Percentiles rank a stretch among this genome's conserved stretches.
Evolutionary conservation across 2,113 vertebrate species (phyloP).

Genomic region (Tupaia tana): DNA sequence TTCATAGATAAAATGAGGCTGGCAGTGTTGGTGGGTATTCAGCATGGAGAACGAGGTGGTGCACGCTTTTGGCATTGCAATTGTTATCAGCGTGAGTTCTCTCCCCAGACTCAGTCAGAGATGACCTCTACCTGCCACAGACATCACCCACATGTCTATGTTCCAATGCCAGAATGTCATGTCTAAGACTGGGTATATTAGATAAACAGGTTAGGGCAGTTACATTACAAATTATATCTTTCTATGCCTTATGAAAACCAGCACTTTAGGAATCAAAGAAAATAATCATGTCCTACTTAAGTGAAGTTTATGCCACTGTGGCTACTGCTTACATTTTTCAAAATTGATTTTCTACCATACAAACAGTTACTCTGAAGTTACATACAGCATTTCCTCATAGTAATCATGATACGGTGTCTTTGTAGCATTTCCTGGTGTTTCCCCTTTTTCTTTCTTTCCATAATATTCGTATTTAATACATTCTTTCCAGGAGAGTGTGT

Average conservation of each 20-base stretch:
- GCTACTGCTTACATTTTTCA: constrained; percentile 86
- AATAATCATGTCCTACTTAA: constrained; percentile 86
- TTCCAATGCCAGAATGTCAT: background rate
- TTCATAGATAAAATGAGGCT: constrained; percentile 77
- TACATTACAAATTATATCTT: constrained; percentile 80
- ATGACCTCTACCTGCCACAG: constrained; percentile 4
- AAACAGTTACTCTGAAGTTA: constrained; percentile 82
- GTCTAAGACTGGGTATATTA: constrained; percentile 76
- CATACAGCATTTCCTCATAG: constrained; percentile 75
- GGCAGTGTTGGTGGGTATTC: constrained; percentile 66
- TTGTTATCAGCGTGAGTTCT: constrained; percentile 30
- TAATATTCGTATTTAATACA: constrained; percentile 65
- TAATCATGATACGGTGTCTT: constrained; percentile 77
- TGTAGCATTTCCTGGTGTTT: constrained; percentile 70
- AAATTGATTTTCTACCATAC: constrained; percentile 87
- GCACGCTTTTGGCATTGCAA: constrained; percentile 70
- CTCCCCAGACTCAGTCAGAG: constrained; percentile 14
- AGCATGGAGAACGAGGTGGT: constrained; percentile 67
- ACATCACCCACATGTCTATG: background rate
- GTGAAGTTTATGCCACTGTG: constrained; percentile 84
- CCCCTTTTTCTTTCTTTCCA: constrained; percentile 65
- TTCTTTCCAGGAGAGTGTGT: constrained; percentile 51
- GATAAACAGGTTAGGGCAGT: constrained; percentile 78
- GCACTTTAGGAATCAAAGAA: constrained; percentile 85
- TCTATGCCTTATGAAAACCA: constrained; percentile 79